Evolutionary conservation across 2,797 vertebrate species (phyloP), one percentile per base, ranked within the genome.

Genomic region (Rachycentron canadum): DNA sequence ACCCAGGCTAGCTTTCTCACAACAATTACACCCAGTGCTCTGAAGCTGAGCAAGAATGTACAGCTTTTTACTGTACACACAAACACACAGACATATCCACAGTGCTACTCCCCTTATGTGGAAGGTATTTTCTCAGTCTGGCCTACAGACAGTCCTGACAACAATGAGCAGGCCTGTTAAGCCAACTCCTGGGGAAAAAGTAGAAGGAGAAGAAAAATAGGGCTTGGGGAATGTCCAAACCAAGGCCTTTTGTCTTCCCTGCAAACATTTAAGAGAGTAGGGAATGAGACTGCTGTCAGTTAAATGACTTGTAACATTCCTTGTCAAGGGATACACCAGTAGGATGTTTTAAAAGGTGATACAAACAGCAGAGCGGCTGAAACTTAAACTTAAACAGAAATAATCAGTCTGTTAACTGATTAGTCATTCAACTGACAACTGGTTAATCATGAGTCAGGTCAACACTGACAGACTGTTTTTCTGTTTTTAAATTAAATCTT

Each of bases 251-350:
- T 91, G 91, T 92, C 86, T 89, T 88, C 64, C 68, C 55, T 25
- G 43, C 73, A 73, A 90, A 87, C 78, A 34, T 90, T 92, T 88
- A 82, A 91, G 74, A 90, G 85, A 86, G 81, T n/a, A 10, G 45
- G 77, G 85, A 87, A 85, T 74, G 89, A 91, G 78, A 88, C 85
- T 63, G 79, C 82, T 86, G 88, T 92, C 92, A 92, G 90, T 94
- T 90, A 92, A 94, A 91, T 90, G 82, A 93, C 91, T 94, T 92
- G 87, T 90, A 93, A 93, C 91, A 94, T 92, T 93, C 90, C 79
- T 92, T 69, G 83, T 88, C 85, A 86, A 64, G 62, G 80, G 80
- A 88, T 64, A 76, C 81, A 74, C 70, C 68, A 86, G 86, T 69
- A 76, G 68, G 83, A 83, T 67, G 77, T 76, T 89, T 88, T 78